These are phyloP conservation scores for Larimichthys crocea DNA, from an alignment of 2,113 vertebrate genomes.

Conservation along the genomic window DNA sequence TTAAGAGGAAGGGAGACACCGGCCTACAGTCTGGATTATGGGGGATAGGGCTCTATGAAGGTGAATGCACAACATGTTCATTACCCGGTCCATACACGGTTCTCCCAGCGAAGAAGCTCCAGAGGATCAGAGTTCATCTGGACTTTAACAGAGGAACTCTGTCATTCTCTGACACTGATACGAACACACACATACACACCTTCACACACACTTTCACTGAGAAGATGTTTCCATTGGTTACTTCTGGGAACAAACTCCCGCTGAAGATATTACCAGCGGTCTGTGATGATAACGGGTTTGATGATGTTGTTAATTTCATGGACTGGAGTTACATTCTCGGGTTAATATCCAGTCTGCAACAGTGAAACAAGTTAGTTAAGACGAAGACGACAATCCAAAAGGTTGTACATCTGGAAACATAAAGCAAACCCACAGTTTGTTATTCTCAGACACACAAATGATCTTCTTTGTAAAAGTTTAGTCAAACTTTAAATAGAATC, in stretches of 20 bases:
- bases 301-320: no score
- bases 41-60: neutral
- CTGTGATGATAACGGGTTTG: no score
- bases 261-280: neutral
- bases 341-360: no score
- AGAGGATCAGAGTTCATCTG: constrained; percentile 33
- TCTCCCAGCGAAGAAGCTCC: neutral
- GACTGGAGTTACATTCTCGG: no score
- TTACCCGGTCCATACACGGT: neutral
- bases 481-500: no score
- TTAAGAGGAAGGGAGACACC: neutral
- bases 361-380: no score
- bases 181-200: constrained; percentile 3
- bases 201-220: neutral
- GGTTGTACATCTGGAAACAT: no score
- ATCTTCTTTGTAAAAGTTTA: no score
- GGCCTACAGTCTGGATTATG: constrained; percentile 16
- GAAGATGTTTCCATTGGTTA: constrained; percentile 25
- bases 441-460: no score
- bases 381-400: no score
- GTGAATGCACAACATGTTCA: neutral
- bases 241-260: neutral
- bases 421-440: no score
- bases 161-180: constrained; percentile 4
- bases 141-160: constrained; percentile 13